Percentiles rank a stretch among this genome's conserved stretches.
These are phyloP conservation scores for Cryptocheilus praepositus DNA, from an alignment of 2,888 invertebrate genomes.

Conservation along the genomic window DNA sequence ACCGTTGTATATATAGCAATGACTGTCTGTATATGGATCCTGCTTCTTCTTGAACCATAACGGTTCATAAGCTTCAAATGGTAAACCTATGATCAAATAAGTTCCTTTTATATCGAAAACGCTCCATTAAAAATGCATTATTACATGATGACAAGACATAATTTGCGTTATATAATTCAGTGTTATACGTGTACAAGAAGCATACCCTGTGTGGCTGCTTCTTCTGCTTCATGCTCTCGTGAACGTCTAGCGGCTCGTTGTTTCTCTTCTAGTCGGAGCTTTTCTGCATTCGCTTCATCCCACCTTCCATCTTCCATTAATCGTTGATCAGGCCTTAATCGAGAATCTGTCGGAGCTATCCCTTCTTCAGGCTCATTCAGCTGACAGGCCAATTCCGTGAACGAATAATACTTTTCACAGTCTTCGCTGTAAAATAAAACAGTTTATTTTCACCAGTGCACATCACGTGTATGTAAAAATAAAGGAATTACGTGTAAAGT, in stretches of 20 bases:
- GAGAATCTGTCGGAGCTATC: constrained; percentile 96
- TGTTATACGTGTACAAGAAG: not conserved
- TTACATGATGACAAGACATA: too few relatives aligned
- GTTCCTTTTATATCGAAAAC: not conserved
- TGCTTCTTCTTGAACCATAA: constrained; percentile 93
- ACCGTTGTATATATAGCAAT: constrained; percentile 89
- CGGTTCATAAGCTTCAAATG: constrained; percentile 86
- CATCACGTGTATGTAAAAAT: constrained; percentile 9
- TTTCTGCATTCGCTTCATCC: constrained; percentile 93
- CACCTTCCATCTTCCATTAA: constrained; percentile 96
- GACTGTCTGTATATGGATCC: constrained; percentile 82
- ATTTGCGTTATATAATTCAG: too few relatives aligned
- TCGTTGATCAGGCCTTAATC: constrained; percentile 95
- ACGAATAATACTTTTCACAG: constrained; percentile 90
- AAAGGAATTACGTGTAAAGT: constrained; percentile 4
- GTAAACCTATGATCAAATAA: constrained; percentile 75
- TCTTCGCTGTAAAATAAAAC: constrained; percentile 75
- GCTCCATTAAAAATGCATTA: too few relatives aligned
- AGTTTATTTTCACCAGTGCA: constrained; percentile 2
- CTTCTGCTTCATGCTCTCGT: constrained; percentile 88
- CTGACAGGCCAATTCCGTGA: constrained; percentile 96
- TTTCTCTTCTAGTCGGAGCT: constrained; percentile 94
- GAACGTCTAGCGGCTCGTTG: constrained; percentile 88
- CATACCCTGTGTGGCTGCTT: constrained; percentile 79
- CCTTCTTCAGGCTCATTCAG: constrained; percentile 95